Conservation (phyloP, 2,113 vertebrate species). For the Laticauda colubrina region DNA sequence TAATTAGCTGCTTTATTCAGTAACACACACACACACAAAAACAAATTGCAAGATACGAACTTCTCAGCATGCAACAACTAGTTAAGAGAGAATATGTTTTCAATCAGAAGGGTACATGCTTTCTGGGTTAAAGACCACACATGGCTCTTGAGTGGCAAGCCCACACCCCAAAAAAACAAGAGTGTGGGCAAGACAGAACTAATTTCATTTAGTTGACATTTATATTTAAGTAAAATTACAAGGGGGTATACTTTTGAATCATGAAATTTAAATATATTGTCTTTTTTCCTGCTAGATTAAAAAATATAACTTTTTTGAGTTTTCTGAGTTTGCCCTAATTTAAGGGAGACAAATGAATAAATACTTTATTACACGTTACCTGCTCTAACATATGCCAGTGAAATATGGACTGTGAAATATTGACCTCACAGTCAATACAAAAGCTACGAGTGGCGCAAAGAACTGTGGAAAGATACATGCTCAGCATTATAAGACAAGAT, state of each 20-base stretch:
- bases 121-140: not conserved
- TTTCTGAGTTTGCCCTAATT: not conserved
- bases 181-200: not conserved
- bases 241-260: not conserved
- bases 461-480: no score
- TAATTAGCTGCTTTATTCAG: not conserved
- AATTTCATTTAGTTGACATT: not conserved
- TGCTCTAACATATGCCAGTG: no score
- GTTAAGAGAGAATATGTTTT: not conserved
- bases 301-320: not conserved
- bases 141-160: not conserved
- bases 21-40: no score
- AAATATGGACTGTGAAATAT: no score
- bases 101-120: not conserved
- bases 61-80: not conserved
- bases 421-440: no score
- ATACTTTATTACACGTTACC: not conserved
- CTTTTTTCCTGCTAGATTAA: not conserved
- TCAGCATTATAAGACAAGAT: no score
- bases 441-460: no score
- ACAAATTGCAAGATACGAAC: not conserved
- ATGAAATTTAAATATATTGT: not conserved
- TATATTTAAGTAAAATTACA: not conserved
- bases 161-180: not conserved
- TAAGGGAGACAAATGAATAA: not conserved